phyloP scores from a whole-genome alignment of 2,797 vertebrate genomes.

The Knipowitschia caucasica region DNA sequence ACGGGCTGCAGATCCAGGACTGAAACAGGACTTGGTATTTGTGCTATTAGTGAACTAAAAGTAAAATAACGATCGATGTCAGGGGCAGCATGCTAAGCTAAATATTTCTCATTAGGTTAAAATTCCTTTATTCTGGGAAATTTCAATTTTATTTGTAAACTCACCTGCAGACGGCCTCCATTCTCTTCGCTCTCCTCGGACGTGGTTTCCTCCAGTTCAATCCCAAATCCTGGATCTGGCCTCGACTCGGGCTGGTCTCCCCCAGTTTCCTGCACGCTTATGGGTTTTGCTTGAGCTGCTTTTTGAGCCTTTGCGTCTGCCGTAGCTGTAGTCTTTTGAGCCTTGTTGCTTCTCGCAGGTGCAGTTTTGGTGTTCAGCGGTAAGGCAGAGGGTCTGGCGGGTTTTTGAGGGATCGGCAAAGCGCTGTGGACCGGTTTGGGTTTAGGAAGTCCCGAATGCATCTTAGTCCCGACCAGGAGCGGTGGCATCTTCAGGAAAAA shows the following conservation, averaged over 20 bases:
- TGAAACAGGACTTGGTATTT: too few species aligned
- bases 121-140: too few species aligned
- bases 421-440: conserved; percentile 95
- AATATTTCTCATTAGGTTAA: too few species aligned
- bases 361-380: conserved; percentile 53
- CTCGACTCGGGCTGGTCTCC: neutral
- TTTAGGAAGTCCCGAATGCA: conserved; percentile 97
- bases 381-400: conserved; percentile 72
- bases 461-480: conserved; percentile 92
- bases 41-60: too few species aligned
- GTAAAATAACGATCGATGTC: too few species aligned
- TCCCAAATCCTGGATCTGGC: neutral
- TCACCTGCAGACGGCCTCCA: conserved; percentile 87
- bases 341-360: conserved; percentile 73
- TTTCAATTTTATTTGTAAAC: too few species aligned
- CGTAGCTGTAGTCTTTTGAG: neutral
- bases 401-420: conserved; percentile 87
- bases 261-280: neutral
- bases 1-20: too few species aligned
- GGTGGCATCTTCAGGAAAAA: conserved; percentile 87
- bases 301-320: neutral
- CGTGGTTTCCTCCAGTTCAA: conserved; percentile 39
- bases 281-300: neutral
- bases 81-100: too few species aligned
- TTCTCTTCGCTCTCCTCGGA: conserved; percentile 52